Evolutionary conservation across 1,140 invertebrate species (phyloP), one percentile per base, ranked within the genome.

Genomic region (Anadara kagoshimensis): DNA sequence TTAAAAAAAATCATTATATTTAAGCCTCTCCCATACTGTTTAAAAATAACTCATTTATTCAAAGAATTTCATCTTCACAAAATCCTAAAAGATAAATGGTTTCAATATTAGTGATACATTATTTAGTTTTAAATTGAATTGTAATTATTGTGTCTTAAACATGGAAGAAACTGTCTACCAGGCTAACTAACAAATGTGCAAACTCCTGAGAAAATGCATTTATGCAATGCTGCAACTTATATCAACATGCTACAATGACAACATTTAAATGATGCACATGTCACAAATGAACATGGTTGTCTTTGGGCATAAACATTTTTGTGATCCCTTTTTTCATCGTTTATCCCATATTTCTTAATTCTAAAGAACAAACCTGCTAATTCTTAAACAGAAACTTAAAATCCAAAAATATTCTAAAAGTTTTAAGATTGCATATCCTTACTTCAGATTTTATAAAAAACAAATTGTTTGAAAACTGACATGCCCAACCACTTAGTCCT

Each of bases 261-360:
- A 36, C 18, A 36, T 44, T 61, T 44, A 61, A 61, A 61, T 61
- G 58, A 61, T 61, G 58, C 58, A 61, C 58, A 61, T 61, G 58
- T 61, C 20, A 41, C 44, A 44, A 44, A 43, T 61, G 58, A 61
- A 61, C 58, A 61, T 61, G 58, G 58, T 61, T 61, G 58, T 61
- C 58, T 41, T 49, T 49, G 3, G 14, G 47, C 20, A 51, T 51
- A 51, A 16, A 51, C 20, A 18, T 4, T 18, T 51, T 18, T 18
- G 10, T 18, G 2, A 4, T 14, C 20, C 54, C 24, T 56, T 5
- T 11, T 26, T 24, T 24, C 26, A 24, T 8, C 12, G 14, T 56
- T 51, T 51, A 20, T 51, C 22, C 22, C 10, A 51, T 51, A 20
- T 2, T 8, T 20, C 22, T 51, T 12, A 18, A 49, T 51, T 51